Base-by-base conservation (phyloP, 1,140 invertebrate species). In the Choristoneura fumiferana region DNA sequence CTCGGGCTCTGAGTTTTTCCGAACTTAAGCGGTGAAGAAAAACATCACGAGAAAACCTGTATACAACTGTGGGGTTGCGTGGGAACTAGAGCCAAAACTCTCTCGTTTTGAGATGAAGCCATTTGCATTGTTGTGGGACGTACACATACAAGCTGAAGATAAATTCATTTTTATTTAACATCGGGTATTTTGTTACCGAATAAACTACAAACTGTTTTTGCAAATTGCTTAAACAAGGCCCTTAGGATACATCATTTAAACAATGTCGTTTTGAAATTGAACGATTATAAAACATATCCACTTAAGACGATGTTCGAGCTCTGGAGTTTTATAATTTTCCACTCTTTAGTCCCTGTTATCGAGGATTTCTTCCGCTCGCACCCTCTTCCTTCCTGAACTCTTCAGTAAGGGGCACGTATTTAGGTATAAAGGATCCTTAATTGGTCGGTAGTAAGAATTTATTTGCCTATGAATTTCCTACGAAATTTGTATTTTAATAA, bases 281-380 rank as follows among this genome's bases (percentile, higher is more conserved):
- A 60, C 43, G 62, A 62, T 69, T 59, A 65, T 60, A 62, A 67
- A n/a, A 65, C 67, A 52, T 67, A 66, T 61, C 67, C 58, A 65
- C 63, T 70, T 54, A 60, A 63, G 56, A 43, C 54, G 60, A 45
- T 65, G 68, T 77, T 62, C 68, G 57, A 69, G 73, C 61, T 78
- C 63, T 80, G 78, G 73, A 76, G 71, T 79, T 82, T 81, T 74
- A 80, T 77, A 81, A 84, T 84, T 82, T 78, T 78, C 75, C 69
- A 82, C 76, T 82, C 76, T 77, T 81, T 76, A 68, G 74, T 76
- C 76, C 71, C 68, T 76, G 78, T 79, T 84, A 84, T 81, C 78
- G 76, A 72, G 64, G 66, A 84, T 84, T 82, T 81, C 81, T 78
- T 85, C 77, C 81, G 79, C 71, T 74, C 65, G 65, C 77, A 64